A percentile compares a stretch with the other conserved stretches of the same genome.
Evolutionary conservation across 2,888 invertebrate genomes (phyloP).

Genomic region (Opisthograptis luteolata): DNA sequence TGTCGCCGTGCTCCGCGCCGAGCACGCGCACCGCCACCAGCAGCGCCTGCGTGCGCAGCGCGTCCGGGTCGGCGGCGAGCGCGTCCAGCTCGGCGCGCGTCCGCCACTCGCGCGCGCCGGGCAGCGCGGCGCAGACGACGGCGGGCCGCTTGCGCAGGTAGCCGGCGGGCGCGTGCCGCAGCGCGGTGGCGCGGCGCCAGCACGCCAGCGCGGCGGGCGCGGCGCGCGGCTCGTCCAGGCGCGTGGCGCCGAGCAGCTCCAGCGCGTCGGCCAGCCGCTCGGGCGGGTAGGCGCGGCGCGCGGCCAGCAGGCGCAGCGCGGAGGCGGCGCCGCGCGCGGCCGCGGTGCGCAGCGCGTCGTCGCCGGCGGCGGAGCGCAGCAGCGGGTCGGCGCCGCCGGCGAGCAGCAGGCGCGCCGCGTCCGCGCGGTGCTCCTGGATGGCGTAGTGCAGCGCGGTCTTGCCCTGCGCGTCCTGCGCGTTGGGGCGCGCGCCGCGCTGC

Average conservation of each 20-base stretch:
- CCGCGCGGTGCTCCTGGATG: slow-evolving; percentile 89
- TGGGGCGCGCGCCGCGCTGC: slow-evolving; percentile 90
- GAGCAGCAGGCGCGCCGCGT: slow-evolving; percentile 92
- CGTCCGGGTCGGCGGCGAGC: slow-evolving; percentile 91
- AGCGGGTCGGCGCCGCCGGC: slow-evolving; percentile 91
- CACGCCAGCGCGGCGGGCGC: slow-evolving; percentile 87
- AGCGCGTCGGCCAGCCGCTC: slow-evolving; percentile 92
- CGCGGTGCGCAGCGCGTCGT: slow-evolving; percentile 92
- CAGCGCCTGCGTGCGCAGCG: slow-evolving; percentile 93
- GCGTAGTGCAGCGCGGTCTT: slow-evolving; percentile 97
- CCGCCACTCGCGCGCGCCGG: slow-evolving; percentile 89
- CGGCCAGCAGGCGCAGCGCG: slow-evolving; percentile 85
- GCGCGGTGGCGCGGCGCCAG: slow-evolving; percentile 89
- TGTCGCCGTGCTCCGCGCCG: slow-evolving; percentile 94
- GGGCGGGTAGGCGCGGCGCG: slow-evolving; percentile 87
- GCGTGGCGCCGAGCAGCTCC: slow-evolving; percentile 93
- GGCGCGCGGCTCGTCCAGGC: slow-evolving; percentile 94
- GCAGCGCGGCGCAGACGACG: slow-evolving; percentile 77
- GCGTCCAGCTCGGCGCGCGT: slow-evolving; percentile 88
- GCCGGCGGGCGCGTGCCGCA: slow-evolving; percentile 40
- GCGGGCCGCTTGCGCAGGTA: slow-evolving; percentile 17
- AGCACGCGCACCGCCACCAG: slow-evolving; percentile 94
- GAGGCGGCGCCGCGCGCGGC: slow-evolving; percentile 33
- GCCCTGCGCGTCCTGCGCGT: slow-evolving; percentile 94
- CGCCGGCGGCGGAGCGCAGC: slow-evolving; percentile 91